Evolutionary conservation across 2,797 vertebrate genomes (phyloP).

Genomic region (Ptychobarbus kaznakovi): DNA sequence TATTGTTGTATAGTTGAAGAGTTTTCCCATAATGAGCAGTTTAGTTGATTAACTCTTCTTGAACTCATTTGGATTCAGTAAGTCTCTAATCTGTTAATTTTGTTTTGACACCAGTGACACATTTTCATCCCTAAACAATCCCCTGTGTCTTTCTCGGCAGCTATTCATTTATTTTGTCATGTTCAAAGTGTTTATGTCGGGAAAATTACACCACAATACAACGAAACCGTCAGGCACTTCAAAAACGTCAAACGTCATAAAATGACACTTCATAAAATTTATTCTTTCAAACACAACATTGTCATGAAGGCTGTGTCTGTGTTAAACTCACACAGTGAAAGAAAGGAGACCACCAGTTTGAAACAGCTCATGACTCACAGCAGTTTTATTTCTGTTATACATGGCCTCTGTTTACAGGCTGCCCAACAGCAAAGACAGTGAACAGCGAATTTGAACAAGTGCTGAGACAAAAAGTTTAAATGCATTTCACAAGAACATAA

Average conservation of each 20-base stretch:
- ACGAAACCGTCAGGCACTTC: background rate
- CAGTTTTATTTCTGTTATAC: conserved; percentile 4
- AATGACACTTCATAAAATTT: conserved; percentile 23
- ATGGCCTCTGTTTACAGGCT: conserved; percentile 28
- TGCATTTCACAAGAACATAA: background rate
- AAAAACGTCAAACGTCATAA: conserved; percentile 14
- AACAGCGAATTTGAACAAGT: background rate
- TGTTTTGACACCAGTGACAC: background rate
- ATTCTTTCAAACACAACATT: conserved; percentile 23
- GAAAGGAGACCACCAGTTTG: conserved; percentile 5
- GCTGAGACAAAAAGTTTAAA: background rate
- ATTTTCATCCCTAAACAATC: conserved; percentile 7
- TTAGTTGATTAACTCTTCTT: conserved; percentile 2
- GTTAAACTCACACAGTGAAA: conserved; percentile 25
- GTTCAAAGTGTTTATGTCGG: background rate
- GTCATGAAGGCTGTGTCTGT: background rate
- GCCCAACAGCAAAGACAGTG: conserved; percentile 11
- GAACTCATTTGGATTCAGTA: conserved; percentile 13
- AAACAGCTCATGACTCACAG: conserved; percentile 24
- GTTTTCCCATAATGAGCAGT: background rate
- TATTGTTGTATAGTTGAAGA: background rate
- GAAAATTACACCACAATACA: background rate
- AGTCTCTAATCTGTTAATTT: conserved; percentile 16
- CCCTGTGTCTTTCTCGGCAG: conserved; percentile 1
- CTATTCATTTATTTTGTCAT: conserved; percentile 1